These are phyloP conservation scores for Diaphora mendica DNA, from an alignment of 2,888 invertebrate genomes.

Conservation along the genomic window DNA sequence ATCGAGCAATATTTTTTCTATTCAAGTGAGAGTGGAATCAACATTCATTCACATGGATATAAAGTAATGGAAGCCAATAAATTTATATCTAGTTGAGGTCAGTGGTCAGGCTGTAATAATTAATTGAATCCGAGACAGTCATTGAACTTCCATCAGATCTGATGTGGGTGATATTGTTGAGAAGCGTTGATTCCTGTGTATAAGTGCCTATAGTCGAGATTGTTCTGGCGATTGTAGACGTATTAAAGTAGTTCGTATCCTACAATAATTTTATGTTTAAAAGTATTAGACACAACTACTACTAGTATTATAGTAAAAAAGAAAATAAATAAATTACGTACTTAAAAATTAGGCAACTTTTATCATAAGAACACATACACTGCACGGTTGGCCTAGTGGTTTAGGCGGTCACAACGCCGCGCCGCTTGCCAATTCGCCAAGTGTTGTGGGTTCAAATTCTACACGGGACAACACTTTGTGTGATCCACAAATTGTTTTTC, in stretches of 20 bases:
- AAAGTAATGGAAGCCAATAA: constrained; percentile 16
- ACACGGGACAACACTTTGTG: too few species aligned
- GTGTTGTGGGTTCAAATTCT: too few species aligned
- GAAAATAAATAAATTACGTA: too few species aligned
- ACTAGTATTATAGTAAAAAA: too few species aligned
- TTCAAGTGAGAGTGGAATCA: constrained; percentile 5
- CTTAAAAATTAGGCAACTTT: not conserved
- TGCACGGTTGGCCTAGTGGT: too few species aligned
- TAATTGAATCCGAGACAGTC: constrained; percentile 17
- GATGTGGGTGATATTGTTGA: constrained; percentile 14
- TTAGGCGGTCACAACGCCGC: too few species aligned
- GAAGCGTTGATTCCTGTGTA: constrained; percentile 10
- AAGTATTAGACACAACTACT: not conserved
- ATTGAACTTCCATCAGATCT: constrained; percentile 5
- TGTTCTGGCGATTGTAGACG: not conserved
- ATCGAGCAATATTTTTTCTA: constrained; percentile 1
- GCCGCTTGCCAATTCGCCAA: too few species aligned
- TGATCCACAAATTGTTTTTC: too few species aligned
- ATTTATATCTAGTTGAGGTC: constrained; percentile 13
- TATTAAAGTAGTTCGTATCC: not conserved
- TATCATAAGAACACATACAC: not conserved
- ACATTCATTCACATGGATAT: constrained; percentile 14
- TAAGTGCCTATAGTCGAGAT: not conserved
- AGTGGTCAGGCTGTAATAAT: constrained; percentile 16
- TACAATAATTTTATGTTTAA: not conserved